Evolutionary conservation across 2,888 invertebrate genomes (phyloP).

Genomic region (Morinoia aosen): DNA sequence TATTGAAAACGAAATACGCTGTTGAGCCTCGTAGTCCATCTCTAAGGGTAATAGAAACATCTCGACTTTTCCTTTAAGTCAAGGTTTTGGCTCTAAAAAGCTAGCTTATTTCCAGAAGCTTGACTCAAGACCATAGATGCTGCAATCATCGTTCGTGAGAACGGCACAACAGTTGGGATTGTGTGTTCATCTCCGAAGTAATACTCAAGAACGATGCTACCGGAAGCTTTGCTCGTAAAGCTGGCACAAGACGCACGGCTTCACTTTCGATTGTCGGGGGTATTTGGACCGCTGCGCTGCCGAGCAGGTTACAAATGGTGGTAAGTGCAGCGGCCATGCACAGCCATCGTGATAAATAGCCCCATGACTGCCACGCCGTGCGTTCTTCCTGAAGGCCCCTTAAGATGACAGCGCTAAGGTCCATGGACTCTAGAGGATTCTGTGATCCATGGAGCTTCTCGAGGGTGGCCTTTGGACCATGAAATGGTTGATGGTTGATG

Average conservation of each 20-base stretch:
- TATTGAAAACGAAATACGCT: neutral
- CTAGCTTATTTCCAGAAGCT: neutral
- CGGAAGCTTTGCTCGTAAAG: constrained; percentile 3
- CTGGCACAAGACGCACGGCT: neutral
- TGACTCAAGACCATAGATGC: neutral
- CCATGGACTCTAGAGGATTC: neutral
- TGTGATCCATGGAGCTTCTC: neutral
- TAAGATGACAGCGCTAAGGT: neutral
- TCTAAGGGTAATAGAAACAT: neutral
- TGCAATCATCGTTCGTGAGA: neutral
- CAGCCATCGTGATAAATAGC: constrained; percentile 23
- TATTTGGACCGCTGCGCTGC: neutral
- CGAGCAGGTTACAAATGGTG: constrained; percentile 25
- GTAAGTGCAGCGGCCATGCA: constrained; percentile 30
- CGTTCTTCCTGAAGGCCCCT: neutral
- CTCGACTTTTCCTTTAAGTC: too few relatives aligned
- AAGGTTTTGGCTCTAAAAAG: too few relatives aligned
- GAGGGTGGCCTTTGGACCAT: neutral
- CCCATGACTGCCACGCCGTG: neutral
- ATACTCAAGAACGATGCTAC: neutral
- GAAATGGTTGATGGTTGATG: neutral
- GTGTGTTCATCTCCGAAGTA: neutral
- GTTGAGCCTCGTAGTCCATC: neutral
- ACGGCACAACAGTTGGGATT: neutral
- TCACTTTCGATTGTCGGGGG: neutral